Base-by-base conservation (phyloP, 2,888 invertebrate genomes). In the Camponotus fellah region DNA sequence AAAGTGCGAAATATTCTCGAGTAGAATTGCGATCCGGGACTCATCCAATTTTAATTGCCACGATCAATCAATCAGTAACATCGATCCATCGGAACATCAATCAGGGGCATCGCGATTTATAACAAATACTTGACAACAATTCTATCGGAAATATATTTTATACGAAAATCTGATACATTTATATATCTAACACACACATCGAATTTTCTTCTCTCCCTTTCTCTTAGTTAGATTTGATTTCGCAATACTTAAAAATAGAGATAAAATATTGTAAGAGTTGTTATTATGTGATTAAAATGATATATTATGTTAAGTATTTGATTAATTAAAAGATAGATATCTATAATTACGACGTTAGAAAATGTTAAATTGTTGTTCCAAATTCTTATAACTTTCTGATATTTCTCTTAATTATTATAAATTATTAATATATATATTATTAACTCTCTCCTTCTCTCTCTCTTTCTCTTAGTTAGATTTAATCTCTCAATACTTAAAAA, bases 1-100 rank as follows among this genome's bases (percentile, higher is more conserved):
- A 77, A 79, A 83, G 82, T 72, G 65, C 26, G 64, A 80, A 82
- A 82, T 82, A 71, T 66, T n/a, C 60, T 37, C 46, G 34, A 43
- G 10, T 40, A 37, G 58, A 69, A 79, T 60, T 17, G 10, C 46
- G 58, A 17, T 77, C 9, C 8, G 40, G 14, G 43, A 10, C 34
- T n/a, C 3, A 21, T 56, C n/a, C 26, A 26, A 12, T 80, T 72
- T 37, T 60, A 32, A 53, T 26, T n/a, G 43, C n/a, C 10, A 1
- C 49, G 17, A 34, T 8, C 49, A 64, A 46, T 26, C 26, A 26
- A 26, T 26, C 26, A 26, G 26, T 26, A 26, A 26, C 26, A 26
- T 26, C 26, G 26, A 26, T 26, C 2, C 26, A 26, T 26, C 26
- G 26, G 17, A 60, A 26, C n/a, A 74, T 74, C 37, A 26, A 37